Evolutionary conservation across 2,888 invertebrate genomes (phyloP), one percentile per base, ranked within the genome.

Genomic region (Phortica magna): DNA sequence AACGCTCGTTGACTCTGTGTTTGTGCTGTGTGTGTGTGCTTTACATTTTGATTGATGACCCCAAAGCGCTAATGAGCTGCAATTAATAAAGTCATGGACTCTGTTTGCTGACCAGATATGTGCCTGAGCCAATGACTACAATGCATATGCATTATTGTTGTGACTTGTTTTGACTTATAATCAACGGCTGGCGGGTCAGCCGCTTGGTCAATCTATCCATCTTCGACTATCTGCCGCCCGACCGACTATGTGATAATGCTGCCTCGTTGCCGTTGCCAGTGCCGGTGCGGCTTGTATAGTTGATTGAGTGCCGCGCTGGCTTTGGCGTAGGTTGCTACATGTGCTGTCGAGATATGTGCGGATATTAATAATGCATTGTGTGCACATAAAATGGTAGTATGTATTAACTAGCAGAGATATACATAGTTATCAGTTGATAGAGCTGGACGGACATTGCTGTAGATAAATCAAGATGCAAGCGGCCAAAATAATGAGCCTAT

Each of bases 71-170:
- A 89, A 88, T 88, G 87, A 88, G 87, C 84, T 82, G 84, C 88
- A 89, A 88, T 88, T 88, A 88, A 88, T 88, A 88, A 88, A 88
- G 87, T 85, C 85, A 85, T 85, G 88, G 86, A 85, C 85, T 85
- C 78, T 84, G 82, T 83, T 87, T 84, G 82, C 82, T 87, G 87
- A 83, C 88, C 88, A 73, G 84, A 81, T 79, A 77, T 59, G 73
- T 74, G n/a, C 48, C 74, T 67, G 76, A 14, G 42, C 14, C n/a
- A 6, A 3, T 65, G 19, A 7, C n/a, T 65, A 65, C 7, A 39
- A 19, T 65, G 19, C 39, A 65, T 65, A 65, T 73, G 76, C 10
- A 41, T 39, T 14, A 14, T 67, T 65, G 14, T 41, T 41, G 41
- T 42, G 73, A 42, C 73, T 43, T 61, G 61, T 61, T 61, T n/a